phyloP scores from a whole-genome alignment of 2,888 invertebrate species.

The Dicranocentrus wangi region DNA sequence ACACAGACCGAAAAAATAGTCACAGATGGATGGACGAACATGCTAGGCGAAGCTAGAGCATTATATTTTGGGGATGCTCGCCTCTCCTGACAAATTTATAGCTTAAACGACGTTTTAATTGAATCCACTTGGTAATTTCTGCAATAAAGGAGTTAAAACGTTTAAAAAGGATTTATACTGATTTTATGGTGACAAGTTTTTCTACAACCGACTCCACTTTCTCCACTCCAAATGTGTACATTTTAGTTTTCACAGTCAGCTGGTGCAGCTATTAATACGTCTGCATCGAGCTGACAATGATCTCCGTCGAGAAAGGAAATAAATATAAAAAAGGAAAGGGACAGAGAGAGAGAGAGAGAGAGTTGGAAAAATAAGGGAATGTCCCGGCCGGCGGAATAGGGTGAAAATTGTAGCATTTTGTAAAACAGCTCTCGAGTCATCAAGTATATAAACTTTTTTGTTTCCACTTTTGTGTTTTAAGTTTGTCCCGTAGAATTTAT shows the following conservation, averaged over 20 bases:
- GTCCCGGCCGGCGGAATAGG: too few relatives aligned
- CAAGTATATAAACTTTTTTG: constrained; percentile 1
- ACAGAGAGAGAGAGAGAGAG: not conserved
- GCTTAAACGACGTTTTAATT: constrained; percentile 63
- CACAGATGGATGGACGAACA: constrained; percentile 18
- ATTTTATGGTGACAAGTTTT: constrained; percentile 61
- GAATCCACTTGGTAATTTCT: constrained; percentile 63
- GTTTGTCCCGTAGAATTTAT: constrained; percentile 10
- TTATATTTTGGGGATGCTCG: not conserved
- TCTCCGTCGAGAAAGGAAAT: constrained; percentile 12
- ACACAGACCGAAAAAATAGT: too few relatives aligned
- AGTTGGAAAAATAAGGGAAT: not conserved
- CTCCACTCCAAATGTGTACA: not conserved
- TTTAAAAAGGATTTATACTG: constrained; percentile 62
- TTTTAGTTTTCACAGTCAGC: not conserved
- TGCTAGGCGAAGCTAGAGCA: constrained; percentile 29
- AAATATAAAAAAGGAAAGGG: too few relatives aligned
- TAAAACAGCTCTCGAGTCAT: not conserved
- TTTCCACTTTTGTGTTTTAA: not conserved
- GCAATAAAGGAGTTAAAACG: constrained; percentile 58
- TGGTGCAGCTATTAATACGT: constrained; percentile 30
- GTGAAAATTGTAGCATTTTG: constrained; percentile 28
- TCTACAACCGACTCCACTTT: constrained; percentile 27
- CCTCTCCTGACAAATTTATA: constrained; percentile 51
- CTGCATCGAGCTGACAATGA: constrained; percentile 27